Base-by-base conservation (phyloP, 2,888 invertebrate species). In the Geophilus truncorum region DNA sequence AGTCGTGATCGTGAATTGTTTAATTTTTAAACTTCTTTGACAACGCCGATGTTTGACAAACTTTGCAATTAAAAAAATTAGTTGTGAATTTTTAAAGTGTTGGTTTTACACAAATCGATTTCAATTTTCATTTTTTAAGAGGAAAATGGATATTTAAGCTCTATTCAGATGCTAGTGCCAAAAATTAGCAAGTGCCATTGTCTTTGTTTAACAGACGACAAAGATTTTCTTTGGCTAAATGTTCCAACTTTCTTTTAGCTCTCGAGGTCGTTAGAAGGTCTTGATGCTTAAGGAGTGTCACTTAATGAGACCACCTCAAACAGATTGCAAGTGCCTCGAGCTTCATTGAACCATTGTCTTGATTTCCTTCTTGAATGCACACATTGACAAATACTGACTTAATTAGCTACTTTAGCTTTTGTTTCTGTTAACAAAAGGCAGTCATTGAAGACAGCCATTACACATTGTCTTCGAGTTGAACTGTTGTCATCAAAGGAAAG, bases 301-400 rank as follows among this genome's bases (percentile, higher is more conserved):
- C 70, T 70, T 70, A 70, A 70, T 70, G 70, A 70, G 70, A 10
- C 70, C 70, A 70, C 70, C 70, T 28, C 70, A 70, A 70, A 70
- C 70, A 70, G 70, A 70, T 70, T 70, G 70, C 70, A 25, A 70
- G 28, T 70, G 70, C 70, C 70, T 70, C 6, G 23, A 25, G 70
- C 70, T 70, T 70, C 70, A 70, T 70, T 70, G 70, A 70, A 70
- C 70, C 70, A 70, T 70, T 70, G 70, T 70, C 70, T 70, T 70
- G 70, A 70, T 70, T 70, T 70, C 70, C 70, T 70, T 70, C 70
- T 70, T 70, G 70, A 70, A 70, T 70, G 70, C 70, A 70, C 70
- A 70, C 70, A 70, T 70, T 70, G 70, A 70, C 70, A 70, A 70
- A 70, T 70, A 28, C 70, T 70, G 70, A 70, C 70, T 70, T 70